Base-by-base conservation (phyloP, 2,888 invertebrate genomes). In the Harmothoe impar region DNA sequence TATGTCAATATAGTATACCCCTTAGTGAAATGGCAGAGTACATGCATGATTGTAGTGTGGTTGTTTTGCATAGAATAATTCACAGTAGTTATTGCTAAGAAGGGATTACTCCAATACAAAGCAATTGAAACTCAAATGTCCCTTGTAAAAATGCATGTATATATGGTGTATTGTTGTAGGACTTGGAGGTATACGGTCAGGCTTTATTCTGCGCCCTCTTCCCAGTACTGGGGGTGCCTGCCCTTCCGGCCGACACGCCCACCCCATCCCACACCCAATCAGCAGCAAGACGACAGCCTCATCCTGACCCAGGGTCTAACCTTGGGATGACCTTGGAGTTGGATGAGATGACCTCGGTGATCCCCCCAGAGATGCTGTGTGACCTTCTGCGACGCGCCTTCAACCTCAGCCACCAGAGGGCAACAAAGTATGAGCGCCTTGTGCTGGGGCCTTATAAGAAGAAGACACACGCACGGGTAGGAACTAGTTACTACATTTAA, bases 201-300 rank as follows among this genome's bases (percentile, higher is more conserved):
- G 93, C 94, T 62, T 93, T 94, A 78, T 91, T 94, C 85, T 94
- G 94, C 93, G 94, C 94, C 7, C 93, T 94, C 7, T 94, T 93
- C 85, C 94, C 95, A 23, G 94, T 94, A 0, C 91, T 95, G 43
- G 94, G 94, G 20, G 94, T 94, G 5, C 95, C 95, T 33, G 93
- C 94, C 43, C 95, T 94, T 10, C 95, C 95, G 0, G 94, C 94
- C 10, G 92, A 94, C 15, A 93, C 94, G 5, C 51, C 85, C 52
- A 15, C 81, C 51, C 43, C 52, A 51, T 77, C 89, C n/a, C 29
- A 17, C 33, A 23, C 35, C 56, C 15, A 20, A 17, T 7, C 33
- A 15, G 35, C 31, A 10, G 33, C 17, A 5, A 86, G 31, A 54
- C 35, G 43, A 5, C 84, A 29, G 20, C 25, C 52, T 10, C 17